Evolutionary conservation across 1,140 invertebrate genomes (phyloP).

Genomic region (Drosophila lacertosa): DNA sequence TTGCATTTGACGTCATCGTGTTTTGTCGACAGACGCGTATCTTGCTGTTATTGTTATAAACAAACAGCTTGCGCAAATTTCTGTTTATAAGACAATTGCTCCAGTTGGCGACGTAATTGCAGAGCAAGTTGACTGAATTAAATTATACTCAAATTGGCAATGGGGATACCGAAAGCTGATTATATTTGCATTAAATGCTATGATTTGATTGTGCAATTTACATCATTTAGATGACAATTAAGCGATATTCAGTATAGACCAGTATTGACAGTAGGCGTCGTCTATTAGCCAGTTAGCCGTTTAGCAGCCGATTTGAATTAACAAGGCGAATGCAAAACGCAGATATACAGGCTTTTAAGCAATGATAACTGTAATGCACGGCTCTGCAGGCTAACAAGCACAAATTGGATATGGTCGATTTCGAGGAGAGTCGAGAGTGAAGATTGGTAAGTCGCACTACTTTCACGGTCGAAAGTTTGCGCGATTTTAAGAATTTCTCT

Average conservation of each 20-base stretch:
- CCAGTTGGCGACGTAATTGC: slow-evolving; percentile 55
- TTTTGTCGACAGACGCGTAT: slow-evolving; percentile 21
- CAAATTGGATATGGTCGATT: slow-evolving; percentile 51
- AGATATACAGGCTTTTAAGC: not conserved
- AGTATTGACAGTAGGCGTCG: slow-evolving; percentile 42
- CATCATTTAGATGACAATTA: slow-evolving; percentile 66
- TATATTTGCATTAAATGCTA: not conserved
- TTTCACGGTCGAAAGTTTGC: slow-evolving; percentile 73
- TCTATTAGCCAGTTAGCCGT: slow-evolving; percentile 17
- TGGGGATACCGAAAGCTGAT: slow-evolving; percentile 40
- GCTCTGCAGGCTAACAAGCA: slow-evolving; percentile 28
- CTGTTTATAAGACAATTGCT: slow-evolving; percentile 36
- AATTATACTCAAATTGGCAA: slow-evolving; percentile 57
- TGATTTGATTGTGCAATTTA: slow-evolving; percentile 53
- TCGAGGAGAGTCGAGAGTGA: slow-evolving; percentile 12
- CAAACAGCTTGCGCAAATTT: slow-evolving; percentile 28
- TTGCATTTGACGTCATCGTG: slow-evolving; percentile 52
- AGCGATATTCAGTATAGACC: slow-evolving; percentile 27
- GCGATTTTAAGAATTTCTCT: slow-evolving; percentile 72
- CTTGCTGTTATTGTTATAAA: slow-evolving; percentile 30
- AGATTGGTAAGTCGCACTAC: slow-evolving; percentile 38
- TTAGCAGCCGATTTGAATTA: slow-evolving; percentile 55
- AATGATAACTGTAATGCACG: slow-evolving; percentile 16
- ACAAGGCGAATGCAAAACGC: slow-evolving; percentile 42
- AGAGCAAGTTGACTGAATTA: slow-evolving; percentile 5